Evolutionary conservation across 2,888 invertebrate species (phyloP), one percentile per base, ranked within the genome.

Genomic region (Philaethria dido): DNA sequence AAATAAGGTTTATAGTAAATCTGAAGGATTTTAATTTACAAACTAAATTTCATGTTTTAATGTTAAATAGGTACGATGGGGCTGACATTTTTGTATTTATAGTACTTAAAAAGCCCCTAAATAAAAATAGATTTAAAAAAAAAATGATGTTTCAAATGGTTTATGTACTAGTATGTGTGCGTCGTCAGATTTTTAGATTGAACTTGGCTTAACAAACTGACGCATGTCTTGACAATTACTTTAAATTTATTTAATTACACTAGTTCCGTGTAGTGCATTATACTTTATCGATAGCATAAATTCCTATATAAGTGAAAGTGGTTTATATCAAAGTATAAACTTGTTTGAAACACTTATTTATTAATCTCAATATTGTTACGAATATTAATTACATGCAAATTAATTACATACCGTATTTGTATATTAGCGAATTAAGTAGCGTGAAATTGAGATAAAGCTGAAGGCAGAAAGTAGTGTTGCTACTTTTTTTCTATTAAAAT

Each of bases 281-380:
- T 22, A 57, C 25, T n/a, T 42, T 42, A 57, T 42, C n/a, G 11
- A 57, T 57, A 57, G 3, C 0, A 11, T 57, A 25, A 16, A 57
- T 57, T n/a, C 39, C n/a, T 11, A 57, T 57, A 25, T 42, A 57
- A 42, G 57, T 57, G 57, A 57, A 57, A 57, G 57, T 57, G 42
- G 57, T 42, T 57, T 42, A 57, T 57, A 22, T 42, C 42, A 42
- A 42, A 20, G 55, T n/a, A 22, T 25, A 57, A 57, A 57, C 57
- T 42, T 13, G 57, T 57, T 57, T 3, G 14, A 57, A 25, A 57
- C 42, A 57, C 11, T 16, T 25, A 57, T 25, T 25, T 57, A 57
- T 57, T 42, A 57, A 11, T 42, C 25, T 57, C 22, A 42, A 57
- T 57, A 57, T 57, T 42, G 55, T 55, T 57, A 57, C 42, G 42